Percentiles rank a stretch among this genome's conserved stretches.
These are phyloP conservation scores for Manis crassicaudata DNA, from an alignment of 2,797 vertebrate genomes.

Conservation along the genomic window DNA sequence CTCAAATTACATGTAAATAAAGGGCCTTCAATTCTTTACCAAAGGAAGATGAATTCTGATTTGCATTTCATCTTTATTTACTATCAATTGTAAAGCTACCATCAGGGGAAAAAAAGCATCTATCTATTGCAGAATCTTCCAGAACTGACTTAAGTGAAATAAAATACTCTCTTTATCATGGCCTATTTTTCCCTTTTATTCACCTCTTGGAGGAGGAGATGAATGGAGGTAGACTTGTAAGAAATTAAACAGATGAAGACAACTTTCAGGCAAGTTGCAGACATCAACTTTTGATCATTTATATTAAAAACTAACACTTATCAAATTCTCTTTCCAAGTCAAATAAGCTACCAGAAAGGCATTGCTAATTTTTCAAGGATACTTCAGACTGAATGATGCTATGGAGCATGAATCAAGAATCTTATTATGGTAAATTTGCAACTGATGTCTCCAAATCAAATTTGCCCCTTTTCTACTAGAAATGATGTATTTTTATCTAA, in stretches of 20 bases:
- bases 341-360: conserved; percentile 77
- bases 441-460: conserved; percentile 72
- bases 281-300: conserved; percentile 79
- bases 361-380: conserved; percentile 80
- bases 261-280: conserved; percentile 77
- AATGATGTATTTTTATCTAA: conserved; percentile 66
- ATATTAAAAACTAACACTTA: conserved; percentile 80
- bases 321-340: conserved; percentile 74
- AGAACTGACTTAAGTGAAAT: conserved; percentile 72
- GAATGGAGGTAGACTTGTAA: conserved; percentile 67
- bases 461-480: conserved; percentile 66
- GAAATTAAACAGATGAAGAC: conserved; percentile 79
- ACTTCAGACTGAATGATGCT: conserved; percentile 81
- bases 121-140: conserved; percentile 32
- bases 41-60: conserved; percentile 58
- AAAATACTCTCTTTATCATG: conserved; percentile 67
- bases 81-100: conserved; percentile 61
- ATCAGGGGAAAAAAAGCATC: conserved; percentile 4
- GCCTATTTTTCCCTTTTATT: conserved; percentile 75
- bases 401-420: conserved; percentile 74
- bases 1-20: conserved; percentile 20
- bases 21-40: conserved; percentile 60
- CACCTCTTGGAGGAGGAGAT: conserved; percentile 67
- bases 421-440: conserved; percentile 75
- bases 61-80: conserved; percentile 74